Evolutionary conservation across 2,797 vertebrate species (phyloP).

Genomic region (Takifugu ocellatus): DNA sequence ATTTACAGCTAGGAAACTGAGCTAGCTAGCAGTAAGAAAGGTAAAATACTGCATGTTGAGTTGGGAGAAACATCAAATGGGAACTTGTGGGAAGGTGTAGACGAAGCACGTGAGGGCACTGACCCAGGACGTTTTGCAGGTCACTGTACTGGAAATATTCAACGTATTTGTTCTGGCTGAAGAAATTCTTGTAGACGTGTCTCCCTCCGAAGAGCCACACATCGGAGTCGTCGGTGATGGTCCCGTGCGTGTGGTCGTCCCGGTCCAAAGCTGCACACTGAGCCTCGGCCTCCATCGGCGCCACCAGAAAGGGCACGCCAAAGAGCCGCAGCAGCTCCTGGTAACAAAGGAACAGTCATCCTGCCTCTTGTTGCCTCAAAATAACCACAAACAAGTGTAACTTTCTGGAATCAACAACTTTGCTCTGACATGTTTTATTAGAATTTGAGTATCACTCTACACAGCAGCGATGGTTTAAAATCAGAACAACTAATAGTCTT

Average conservation of each 20-base stretch:
- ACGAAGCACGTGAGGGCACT: constrained; percentile 17
- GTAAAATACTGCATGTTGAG: no score
- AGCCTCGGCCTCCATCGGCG: constrained; percentile 94
- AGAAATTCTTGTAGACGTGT: constrained; percentile 97
- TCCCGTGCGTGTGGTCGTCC: constrained; percentile 90
- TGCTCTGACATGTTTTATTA: background rate
- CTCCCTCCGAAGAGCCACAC: constrained; percentile 96
- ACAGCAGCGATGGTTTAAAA: no score
- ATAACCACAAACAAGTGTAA: background rate
- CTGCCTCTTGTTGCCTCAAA: background rate
- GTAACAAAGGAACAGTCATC: background rate
- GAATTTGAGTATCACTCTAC: no score
- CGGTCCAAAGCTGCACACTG: constrained; percentile 91
- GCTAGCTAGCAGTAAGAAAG: no score
- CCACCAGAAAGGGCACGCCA: constrained; percentile 89
- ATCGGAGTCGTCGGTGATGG: constrained; percentile 96
- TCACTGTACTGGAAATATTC: constrained; percentile 90
- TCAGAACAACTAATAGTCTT: no score
- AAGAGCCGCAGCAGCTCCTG: constrained; percentile 93
- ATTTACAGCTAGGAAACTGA: no score
- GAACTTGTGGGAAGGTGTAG: no score
- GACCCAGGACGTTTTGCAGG: constrained; percentile 90
- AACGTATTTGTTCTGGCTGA: constrained; percentile 89
- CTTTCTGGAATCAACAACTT: no score
- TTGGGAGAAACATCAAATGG: no score